phyloP scores from a whole-genome alignment of 2,888 invertebrate genomes.

The Ceraclea dissimilis region DNA sequence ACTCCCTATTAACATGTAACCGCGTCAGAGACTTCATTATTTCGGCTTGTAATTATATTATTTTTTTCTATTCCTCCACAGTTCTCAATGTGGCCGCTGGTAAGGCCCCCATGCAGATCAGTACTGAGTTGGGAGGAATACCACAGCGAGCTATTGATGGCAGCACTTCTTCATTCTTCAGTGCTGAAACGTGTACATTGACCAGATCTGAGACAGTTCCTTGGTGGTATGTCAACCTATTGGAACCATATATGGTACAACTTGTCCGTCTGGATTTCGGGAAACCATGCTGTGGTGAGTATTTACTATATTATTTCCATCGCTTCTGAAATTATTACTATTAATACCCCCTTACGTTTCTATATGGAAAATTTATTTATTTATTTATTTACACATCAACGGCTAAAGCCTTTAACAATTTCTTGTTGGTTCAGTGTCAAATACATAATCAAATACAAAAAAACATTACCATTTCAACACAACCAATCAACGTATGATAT shows the following conservation, averaged over 20 bases:
- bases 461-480: too few species aligned
- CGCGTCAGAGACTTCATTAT: too few species aligned
- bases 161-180: slow-evolving; percentile 77
- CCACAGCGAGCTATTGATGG: slow-evolving; percentile 90
- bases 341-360: too few species aligned
- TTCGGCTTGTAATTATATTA: not conserved
- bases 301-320: not conserved
- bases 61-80: slow-evolving; percentile 34
- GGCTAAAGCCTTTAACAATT: too few species aligned
- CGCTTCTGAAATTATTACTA: too few species aligned
- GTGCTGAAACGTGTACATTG: slow-evolving; percentile 77
- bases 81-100: slow-evolving; percentile 91
- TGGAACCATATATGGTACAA: slow-evolving; percentile 94
- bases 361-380: too few species aligned
- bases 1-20: too few species aligned
- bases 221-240: slow-evolving; percentile 93
- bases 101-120: slow-evolving; percentile 91
- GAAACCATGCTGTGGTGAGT: slow-evolving; percentile 84
- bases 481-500: too few species aligned
- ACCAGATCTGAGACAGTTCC: slow-evolving; percentile 78
- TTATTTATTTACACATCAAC: too few species aligned
- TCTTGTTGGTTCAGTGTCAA: too few species aligned
- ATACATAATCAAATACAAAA: too few species aligned
- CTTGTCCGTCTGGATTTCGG: slow-evolving; percentile 86
- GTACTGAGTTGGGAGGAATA: slow-evolving; percentile 72